These are phyloP conservation scores for Trogon surrucura DNA, from an alignment of 2,113 vertebrate genomes.

Conservation along the genomic window DNA sequence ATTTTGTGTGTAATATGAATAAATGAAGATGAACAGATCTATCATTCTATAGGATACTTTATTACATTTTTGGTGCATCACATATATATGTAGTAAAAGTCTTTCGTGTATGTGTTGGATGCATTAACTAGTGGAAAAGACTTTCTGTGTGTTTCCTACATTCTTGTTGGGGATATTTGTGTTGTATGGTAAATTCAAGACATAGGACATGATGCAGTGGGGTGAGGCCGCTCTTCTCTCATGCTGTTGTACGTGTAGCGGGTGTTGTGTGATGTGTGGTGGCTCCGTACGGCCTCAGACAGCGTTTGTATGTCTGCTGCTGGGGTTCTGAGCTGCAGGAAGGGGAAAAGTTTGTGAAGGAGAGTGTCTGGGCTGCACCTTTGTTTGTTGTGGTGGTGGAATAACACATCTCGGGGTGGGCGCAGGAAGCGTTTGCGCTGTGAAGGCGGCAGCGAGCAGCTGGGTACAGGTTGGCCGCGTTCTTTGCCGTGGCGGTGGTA, in stretches of 20 bases:
- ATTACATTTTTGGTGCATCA: rapidly evolving
- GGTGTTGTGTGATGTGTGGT: rapidly evolving
- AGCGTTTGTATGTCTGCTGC: rapidly evolving
- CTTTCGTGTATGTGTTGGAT: rapidly evolving
- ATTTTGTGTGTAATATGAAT: background rate
- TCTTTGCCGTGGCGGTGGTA: rapidly evolving
- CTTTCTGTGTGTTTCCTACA: rapidly evolving
- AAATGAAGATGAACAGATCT: background rate
- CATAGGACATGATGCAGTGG: rapidly evolving
- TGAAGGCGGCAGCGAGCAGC: background rate
- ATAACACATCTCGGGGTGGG: rapidly evolving
- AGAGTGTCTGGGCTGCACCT: background rate
- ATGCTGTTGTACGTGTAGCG: rapidly evolving
- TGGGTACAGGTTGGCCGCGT: rapidly evolving
- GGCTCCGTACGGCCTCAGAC: rapidly evolving
- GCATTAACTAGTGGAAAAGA: background rate
- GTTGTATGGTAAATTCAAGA: background rate
- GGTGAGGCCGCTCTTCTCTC: background rate
- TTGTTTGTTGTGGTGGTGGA: background rate
- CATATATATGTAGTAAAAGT: background rate
- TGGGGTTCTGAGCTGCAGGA: background rate
- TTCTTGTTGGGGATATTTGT: background rate
- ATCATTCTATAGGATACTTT: background rate
- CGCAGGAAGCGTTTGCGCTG: background rate
- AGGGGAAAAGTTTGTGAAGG: background rate